Percentiles rank a stretch among this genome's conserved stretches.
Evolutionary conservation across 1,140 invertebrate species (phyloP).

Genomic region (Venturia canescens): DNA sequence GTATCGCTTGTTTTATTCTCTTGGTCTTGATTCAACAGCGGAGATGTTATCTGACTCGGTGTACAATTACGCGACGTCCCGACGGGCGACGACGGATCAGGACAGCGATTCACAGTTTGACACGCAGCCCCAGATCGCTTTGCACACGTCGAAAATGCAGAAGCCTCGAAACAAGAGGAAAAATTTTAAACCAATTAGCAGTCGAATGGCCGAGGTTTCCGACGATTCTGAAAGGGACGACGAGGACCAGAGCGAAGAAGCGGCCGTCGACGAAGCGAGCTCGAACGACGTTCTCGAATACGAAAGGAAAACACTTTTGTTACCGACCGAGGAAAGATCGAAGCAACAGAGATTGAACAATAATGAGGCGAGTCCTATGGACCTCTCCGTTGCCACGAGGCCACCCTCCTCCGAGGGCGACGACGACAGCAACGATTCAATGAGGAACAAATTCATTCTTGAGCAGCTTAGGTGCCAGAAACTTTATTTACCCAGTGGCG

Average conservation of each 20-base stretch:
- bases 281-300: constrained; percentile 70
- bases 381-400: constrained; percentile 72
- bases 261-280: constrained; percentile 63
- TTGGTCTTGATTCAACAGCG: constrained; percentile 65
- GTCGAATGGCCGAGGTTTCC: constrained; percentile 76
- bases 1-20: constrained; percentile 12
- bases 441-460: constrained; percentile 73
- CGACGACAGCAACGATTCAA: constrained; percentile 73
- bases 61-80: constrained; percentile 75
- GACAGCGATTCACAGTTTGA: constrained; percentile 74
- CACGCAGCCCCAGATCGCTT: constrained; percentile 69
- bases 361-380: constrained; percentile 74
- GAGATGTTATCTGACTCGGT: constrained; percentile 77
- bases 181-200: constrained; percentile 79
- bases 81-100: constrained; percentile 70
- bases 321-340: constrained; percentile 64
- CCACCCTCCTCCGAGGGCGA: constrained; percentile 71
- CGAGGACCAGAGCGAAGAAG: constrained; percentile 68
- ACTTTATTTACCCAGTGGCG: constrained; percentile 70
- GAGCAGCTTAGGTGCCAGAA: constrained; percentile 73
- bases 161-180: constrained; percentile 78
- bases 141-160: constrained; percentile 72
- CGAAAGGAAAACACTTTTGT: constrained; percentile 69
- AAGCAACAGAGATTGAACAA: constrained; percentile 74
- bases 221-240: constrained; percentile 72